Evolutionary conservation across 2,888 invertebrate species (phyloP).

Genomic region (Troides aeacus): DNA sequence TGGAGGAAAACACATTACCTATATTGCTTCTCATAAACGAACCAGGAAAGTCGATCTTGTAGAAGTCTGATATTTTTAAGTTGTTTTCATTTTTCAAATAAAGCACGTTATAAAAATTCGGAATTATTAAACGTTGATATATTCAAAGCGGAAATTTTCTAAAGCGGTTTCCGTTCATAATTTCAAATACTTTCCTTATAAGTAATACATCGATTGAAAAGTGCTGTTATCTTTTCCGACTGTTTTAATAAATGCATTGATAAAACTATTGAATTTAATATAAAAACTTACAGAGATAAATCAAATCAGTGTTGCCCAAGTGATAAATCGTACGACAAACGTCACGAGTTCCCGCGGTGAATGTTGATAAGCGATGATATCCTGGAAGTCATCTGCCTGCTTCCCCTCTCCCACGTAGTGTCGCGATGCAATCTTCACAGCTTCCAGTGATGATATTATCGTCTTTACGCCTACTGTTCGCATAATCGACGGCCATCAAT

Average conservation of each 20-base stretch:
- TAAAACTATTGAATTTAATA: background rate
- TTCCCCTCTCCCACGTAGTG: constrained; percentile 32
- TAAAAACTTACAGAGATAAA: background rate
- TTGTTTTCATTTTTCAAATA: constrained; percentile 21
- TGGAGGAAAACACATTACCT: constrained; percentile 29
- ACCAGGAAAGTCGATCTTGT: constrained; percentile 17
- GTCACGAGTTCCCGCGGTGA: constrained; percentile 43
- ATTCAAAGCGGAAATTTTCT: background rate
- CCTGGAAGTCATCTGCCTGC: constrained; percentile 35
- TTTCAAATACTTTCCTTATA: background rate
- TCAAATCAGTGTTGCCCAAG: constrained; percentile 7
- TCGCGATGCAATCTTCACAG: constrained; percentile 39
- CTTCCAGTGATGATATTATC: constrained; percentile 32
- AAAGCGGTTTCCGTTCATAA: background rate
- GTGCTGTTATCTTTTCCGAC: background rate
- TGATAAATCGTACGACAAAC: constrained; percentile 36
- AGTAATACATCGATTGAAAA: background rate
- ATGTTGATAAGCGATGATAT: constrained; percentile 48
- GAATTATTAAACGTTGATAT: background rate
- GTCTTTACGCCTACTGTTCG: constrained; percentile 35
- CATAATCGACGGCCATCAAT: constrained; percentile 10
- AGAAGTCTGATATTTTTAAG: constrained; percentile 21
- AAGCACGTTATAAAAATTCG: background rate
- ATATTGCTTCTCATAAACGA: constrained; percentile 29
- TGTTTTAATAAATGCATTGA: background rate